Conservation (phyloP, 2,888 invertebrate species). For the Acanthococcus lagerstroemiae region DNA sequence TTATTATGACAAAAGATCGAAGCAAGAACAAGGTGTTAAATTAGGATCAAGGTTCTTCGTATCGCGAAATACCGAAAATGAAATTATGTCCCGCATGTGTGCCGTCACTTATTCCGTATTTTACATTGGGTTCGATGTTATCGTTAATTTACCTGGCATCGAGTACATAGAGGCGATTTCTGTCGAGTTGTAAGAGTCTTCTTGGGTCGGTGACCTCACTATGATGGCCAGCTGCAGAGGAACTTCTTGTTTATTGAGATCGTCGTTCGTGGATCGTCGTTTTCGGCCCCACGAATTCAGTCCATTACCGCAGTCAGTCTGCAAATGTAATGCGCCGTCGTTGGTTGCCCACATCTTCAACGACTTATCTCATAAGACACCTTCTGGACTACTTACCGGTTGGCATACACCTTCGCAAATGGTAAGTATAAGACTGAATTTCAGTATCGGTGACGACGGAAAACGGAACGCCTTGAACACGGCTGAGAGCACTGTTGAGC, state of each 20-base stretch:
- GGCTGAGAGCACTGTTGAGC: constrained; percentile 36
- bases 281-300: constrained; percentile 41
- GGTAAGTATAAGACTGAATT: constrained; percentile 70
- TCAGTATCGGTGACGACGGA: constrained; percentile 68
- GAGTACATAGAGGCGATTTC: neutral
- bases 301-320: constrained; percentile 44
- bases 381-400: constrained; percentile 46
- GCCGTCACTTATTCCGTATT: too few relatives aligned
- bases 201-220: constrained; percentile 40
- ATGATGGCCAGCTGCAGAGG: constrained; percentile 50
- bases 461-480: constrained; percentile 66
- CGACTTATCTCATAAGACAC: neutral
- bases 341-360: neutral
- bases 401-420: constrained; percentile 65
- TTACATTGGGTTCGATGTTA: too few relatives aligned
- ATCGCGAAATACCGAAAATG: too few relatives aligned
- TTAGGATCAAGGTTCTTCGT: too few relatives aligned
- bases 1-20: too few relatives aligned
- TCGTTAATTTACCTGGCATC: neutral
- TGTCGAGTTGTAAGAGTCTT: neutral
- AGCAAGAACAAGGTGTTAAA: too few relatives aligned
- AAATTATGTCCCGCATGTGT: too few relatives aligned
- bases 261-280: constrained; percentile 36
- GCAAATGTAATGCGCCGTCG: constrained; percentile 17
- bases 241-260: constrained; percentile 41